Evolutionary conservation across 2,888 invertebrate species (phyloP).

Genomic region (Laothoe populi): DNA sequence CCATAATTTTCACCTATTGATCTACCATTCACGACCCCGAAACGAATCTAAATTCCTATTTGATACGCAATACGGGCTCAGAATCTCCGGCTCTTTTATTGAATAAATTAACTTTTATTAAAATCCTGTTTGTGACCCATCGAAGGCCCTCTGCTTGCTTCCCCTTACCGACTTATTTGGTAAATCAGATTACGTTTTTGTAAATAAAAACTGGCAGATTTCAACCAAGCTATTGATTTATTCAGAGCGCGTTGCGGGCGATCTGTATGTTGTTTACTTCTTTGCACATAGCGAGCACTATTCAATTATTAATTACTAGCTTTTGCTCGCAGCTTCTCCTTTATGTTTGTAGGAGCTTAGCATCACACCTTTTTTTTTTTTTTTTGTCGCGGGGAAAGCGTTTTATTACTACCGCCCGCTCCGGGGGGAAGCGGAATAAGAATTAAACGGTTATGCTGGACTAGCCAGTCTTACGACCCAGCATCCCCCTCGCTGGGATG

Average conservation of each 20-base stretch:
- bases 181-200: slow-evolving; percentile 59
- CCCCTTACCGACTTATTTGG: slow-evolving; percentile 63
- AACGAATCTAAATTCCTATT: slow-evolving; percentile 54
- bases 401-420: no score
- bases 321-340: not conserved
- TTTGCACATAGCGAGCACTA: not conserved
- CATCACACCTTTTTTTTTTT: no score
- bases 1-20: slow-evolving; percentile 39
- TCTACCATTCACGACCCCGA: slow-evolving; percentile 46
- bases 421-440: no score
- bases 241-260: slow-evolving; percentile 2
- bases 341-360: no score
- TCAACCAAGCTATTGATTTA: slow-evolving; percentile 25
- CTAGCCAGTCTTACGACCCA: no score
- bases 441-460: no score
- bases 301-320: not conserved
- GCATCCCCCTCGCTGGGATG: no score
- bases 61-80: slow-evolving; percentile 48
- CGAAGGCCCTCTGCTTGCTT: slow-evolving; percentile 45
- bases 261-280: slow-evolving; percentile 7
- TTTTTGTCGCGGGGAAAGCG: no score
- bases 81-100: slow-evolving; percentile 69
- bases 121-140: slow-evolving; percentile 70
- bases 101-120: slow-evolving; percentile 81
- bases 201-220: slow-evolving; percentile 55